These are phyloP conservation scores for Anser brachyrhynchus DNA, from an alignment of 2,113 vertebrate genomes.

Conservation along the genomic window DNA sequence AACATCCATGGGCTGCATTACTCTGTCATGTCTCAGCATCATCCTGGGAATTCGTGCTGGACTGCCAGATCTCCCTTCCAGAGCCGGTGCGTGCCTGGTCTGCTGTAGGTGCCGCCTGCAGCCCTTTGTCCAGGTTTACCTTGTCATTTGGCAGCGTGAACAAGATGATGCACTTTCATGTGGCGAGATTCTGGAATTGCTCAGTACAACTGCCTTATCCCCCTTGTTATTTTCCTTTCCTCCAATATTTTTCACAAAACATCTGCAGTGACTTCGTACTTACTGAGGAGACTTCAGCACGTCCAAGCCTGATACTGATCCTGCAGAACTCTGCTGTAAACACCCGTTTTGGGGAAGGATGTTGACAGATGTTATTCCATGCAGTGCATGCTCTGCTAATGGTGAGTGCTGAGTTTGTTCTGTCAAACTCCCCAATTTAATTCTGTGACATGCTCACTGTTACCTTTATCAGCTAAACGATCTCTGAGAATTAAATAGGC, in stretches of 20 bases:
- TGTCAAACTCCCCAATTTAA: background rate
- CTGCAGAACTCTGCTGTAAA: background rate
- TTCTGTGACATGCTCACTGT: background rate
- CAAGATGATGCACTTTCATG: background rate
- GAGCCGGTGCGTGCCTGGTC: rapidly evolving
- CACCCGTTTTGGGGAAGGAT: background rate
- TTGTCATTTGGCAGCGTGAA: background rate
- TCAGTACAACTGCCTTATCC: background rate
- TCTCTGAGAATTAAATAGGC: background rate
- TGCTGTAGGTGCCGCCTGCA: background rate
- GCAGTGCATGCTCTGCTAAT: background rate
- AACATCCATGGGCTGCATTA: rapidly evolving
- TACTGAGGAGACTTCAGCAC: background rate
- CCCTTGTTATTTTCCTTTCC: background rate
- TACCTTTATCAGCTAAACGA: background rate
- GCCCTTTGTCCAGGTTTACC: background rate
- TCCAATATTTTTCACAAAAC: background rate
- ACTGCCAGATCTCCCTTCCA: background rate
- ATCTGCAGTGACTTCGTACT: background rate
- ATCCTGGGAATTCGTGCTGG: background rate
- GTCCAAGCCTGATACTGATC: background rate
- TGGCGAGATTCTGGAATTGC: background rate
- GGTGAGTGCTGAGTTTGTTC: background rate
- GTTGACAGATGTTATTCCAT: background rate
- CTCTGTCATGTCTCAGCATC: background rate